Evolutionary conservation across 92 coral and sea anemone genomes (phyloP), one percentile per base, ranked within the genome.

Genomic region (Phenganax subtilis): DNA sequence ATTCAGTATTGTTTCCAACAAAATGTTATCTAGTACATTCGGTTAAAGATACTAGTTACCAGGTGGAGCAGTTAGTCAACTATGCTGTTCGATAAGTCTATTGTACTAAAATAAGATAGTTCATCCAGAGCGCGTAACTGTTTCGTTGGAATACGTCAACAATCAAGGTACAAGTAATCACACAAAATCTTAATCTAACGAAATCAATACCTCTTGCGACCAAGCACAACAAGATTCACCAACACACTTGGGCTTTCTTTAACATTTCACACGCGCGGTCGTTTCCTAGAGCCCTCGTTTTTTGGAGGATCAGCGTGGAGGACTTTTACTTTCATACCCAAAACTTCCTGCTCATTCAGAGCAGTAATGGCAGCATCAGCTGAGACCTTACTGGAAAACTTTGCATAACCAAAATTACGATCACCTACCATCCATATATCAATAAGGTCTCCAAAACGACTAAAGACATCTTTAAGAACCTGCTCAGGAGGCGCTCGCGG

Each of bases 281-380:
- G 90, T 82, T 96, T 96, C 55, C 99, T 89, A 9, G 99, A 94
- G 16, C 97, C 88, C 75, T 96, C 99, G 28, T 91, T 75, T 88
- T 92, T 92, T 0, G 99, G 99, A 4, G 99, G 99, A 85, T 96
- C 99, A 9, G 99, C 99, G 74, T 88, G 96, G 93, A 96, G 91
- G 10, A 96, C 99, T 79, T 96, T 96, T 6, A 96, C 87, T 81
- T 91, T 96, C 99, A 96, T 96, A n/a, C 99, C 99, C 44, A 96
- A 81, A 0, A 96, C 97, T 74, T 92, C 96, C 44, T 96, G 99
- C 60, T 93, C 99, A 62, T 96, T 92, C 68, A 96, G 83, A 51
- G 96, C 93, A 55, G 90, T 92, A 54, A 96, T 96, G 17, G 99
- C 99, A 57, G 93, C 97, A 76, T 96, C 99, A 10, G 99, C 99